Evolutionary conservation across 2,888 invertebrate genomes (phyloP).

Genomic region (Magallana nippona): DNA sequence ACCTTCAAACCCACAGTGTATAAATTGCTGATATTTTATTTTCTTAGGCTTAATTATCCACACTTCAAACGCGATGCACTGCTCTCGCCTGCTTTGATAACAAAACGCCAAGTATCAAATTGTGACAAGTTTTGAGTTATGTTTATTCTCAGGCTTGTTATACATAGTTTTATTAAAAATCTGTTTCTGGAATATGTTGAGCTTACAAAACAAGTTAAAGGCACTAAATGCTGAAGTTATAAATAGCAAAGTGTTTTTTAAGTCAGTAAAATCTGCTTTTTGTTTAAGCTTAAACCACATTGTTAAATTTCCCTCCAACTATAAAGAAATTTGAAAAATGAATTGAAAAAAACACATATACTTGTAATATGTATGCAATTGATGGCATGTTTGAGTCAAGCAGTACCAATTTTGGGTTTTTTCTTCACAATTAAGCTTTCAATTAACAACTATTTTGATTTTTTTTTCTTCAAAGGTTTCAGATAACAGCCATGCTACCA

Average conservation of each 20-base stretch:
- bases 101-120: conserved; percentile 27
- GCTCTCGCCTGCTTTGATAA: conserved; percentile 14
- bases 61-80: conserved; percentile 26
- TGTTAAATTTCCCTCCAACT: too few relatives aligned
- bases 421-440: too few relatives aligned
- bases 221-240: neutral
- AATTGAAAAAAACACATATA: too few relatives aligned
- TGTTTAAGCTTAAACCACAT: too few relatives aligned
- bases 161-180: conserved; percentile 4
- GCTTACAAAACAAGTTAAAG: neutral
- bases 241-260: neutral
- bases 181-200: conserved; percentile 17
- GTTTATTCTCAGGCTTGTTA: conserved; percentile 30
- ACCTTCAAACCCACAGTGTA: conserved; percentile 4
- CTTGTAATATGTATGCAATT: too few relatives aligned
- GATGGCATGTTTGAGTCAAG: too few relatives aligned
- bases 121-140: conserved; percentile 33
- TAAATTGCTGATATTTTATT: conserved; percentile 33
- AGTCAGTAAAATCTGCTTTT: too few relatives aligned
- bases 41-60: conserved; percentile 31
- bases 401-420: too few relatives aligned
- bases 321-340: too few relatives aligned
- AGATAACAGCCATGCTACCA: too few relatives aligned
- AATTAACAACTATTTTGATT: too few relatives aligned
- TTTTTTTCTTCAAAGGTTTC: too few relatives aligned